Conservation (phyloP, 2,888 invertebrate genomes). For the Brachypterus glaber region DNA sequence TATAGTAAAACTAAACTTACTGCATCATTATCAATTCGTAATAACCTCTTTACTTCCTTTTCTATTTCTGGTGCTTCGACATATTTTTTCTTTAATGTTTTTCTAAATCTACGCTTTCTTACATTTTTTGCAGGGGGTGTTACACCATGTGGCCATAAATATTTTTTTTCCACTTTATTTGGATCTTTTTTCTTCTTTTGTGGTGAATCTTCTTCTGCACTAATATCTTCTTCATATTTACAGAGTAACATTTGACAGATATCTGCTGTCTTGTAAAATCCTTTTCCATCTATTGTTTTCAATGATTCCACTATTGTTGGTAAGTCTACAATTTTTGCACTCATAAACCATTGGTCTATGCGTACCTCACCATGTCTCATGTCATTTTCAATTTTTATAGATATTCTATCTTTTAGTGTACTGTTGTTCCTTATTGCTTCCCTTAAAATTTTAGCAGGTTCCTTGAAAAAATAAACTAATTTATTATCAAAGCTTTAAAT, state of each 20-base stretch:
- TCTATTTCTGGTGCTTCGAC: constrained; percentile 97
- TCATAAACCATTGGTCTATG: constrained; percentile 79
- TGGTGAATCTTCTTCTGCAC: constrained; percentile 64
- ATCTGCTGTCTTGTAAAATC: constrained; percentile 96
- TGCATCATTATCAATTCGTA: constrained; percentile 89
- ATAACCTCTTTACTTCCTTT: constrained; percentile 88
- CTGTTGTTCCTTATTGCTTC: constrained; percentile 71
- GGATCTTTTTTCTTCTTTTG: constrained; percentile 69
- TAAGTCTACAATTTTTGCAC: constrained; percentile 82
- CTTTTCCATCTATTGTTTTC: constrained; percentile 93
- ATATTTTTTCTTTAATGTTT: constrained; percentile 93
- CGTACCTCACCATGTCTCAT: constrained; percentile 81
- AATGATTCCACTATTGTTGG: constrained; percentile 87
- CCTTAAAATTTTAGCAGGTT: constrained; percentile 63
- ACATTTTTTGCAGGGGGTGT: constrained; percentile 96
- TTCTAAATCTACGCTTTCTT: constrained; percentile 81
- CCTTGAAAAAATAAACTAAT: constrained; percentile 33
- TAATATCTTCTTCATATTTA: constrained; percentile 76
- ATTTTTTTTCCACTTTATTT: constrained; percentile 73
- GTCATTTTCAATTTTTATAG: constrained; percentile 78
- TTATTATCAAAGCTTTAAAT: constrained; percentile 7
- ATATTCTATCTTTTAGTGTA: constrained; percentile 72
- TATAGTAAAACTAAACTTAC: constrained; percentile 45
- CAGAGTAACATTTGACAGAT: constrained; percentile 88
- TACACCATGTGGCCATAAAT: constrained; percentile 89